Evolutionary conservation across 2,797 vertebrate genomes (phyloP).

Genomic region (Gymnocypris eckloni): DNA sequence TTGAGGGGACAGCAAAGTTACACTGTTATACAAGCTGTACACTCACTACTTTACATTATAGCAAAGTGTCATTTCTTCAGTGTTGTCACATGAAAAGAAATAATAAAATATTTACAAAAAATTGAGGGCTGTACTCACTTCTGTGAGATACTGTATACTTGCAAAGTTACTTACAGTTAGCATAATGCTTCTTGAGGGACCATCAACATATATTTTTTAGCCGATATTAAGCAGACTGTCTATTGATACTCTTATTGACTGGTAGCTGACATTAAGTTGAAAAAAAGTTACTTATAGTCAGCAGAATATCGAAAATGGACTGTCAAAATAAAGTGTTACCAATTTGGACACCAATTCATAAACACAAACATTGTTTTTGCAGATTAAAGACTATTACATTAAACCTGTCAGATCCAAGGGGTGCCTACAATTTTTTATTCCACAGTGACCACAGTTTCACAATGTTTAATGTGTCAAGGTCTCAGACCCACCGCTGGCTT

Average conservation of each 20-base stretch:
- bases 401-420: not conserved
- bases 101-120: too few species aligned
- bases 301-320: not conserved
- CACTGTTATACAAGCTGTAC: too few species aligned
- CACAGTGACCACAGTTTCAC: conserved; percentile 85
- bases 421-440: not conserved
- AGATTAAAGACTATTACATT: not conserved
- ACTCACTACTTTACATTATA: too few species aligned
- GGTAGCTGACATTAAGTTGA: not conserved
- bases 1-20: too few species aligned
- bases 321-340: not conserved
- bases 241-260: not conserved
- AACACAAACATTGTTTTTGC: not conserved
- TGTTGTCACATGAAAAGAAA: too few species aligned
- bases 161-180: not conserved
- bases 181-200: not conserved
- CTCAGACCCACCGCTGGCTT: conserved; percentile 57
- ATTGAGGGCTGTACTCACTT: too few species aligned
- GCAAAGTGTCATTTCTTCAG: too few species aligned
- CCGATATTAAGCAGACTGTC: not conserved
- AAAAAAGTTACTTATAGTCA: not conserved
- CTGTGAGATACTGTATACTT: not conserved
- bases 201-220: not conserved
- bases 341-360: not conserved
- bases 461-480: conserved; percentile 68